These are phyloP conservation scores for Oostethus manadensis DNA, from an alignment of 2,113 vertebrate genomes.

Conservation along the genomic window DNA sequence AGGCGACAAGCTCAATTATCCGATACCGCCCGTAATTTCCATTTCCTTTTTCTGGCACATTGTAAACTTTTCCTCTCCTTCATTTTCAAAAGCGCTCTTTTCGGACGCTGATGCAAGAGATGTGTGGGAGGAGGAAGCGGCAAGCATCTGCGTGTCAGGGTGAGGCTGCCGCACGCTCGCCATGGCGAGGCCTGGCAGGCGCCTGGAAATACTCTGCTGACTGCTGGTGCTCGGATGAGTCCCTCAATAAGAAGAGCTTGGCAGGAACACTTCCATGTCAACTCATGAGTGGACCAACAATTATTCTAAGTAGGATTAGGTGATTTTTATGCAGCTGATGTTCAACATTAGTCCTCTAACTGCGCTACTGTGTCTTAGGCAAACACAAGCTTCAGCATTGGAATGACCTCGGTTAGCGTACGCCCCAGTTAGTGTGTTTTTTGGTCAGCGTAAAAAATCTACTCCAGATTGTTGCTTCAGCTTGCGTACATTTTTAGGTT, in stretches of 20 bases:
- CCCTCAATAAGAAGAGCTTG: not conserved
- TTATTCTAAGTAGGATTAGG: not conserved
- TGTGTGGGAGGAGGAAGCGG: conserved; percentile 71
- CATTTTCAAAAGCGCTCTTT: conserved; percentile 74
- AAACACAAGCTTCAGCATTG: no score
- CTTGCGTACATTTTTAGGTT: no score
- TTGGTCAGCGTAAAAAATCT: no score
- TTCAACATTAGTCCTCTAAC: not conserved
- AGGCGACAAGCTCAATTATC: conserved; percentile 84
- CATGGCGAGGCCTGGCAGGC: conserved; percentile 34
- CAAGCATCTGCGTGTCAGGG: conserved; percentile 67
- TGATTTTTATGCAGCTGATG: not conserved
- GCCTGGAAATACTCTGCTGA: conserved; percentile 1
- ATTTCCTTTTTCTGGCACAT: conserved; percentile 79
- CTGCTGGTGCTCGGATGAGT: not conserved
- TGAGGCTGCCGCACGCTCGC: conserved; percentile 40
- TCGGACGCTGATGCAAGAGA: conserved; percentile 73
- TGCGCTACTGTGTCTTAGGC: not conserved
- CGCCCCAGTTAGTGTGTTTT: no score
- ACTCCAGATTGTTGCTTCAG: no score
- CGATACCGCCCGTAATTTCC: conserved; percentile 82
- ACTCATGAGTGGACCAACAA: not conserved
- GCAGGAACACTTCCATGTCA: not conserved
- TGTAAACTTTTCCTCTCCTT: conserved; percentile 78
- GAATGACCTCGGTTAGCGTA: no score